A percentile compares a stretch with the other conserved stretches of the same genome.
Evolutionary conservation across 2,113 vertebrate genomes (phyloP).

Genomic region (Cichladusa arquata): DNA sequence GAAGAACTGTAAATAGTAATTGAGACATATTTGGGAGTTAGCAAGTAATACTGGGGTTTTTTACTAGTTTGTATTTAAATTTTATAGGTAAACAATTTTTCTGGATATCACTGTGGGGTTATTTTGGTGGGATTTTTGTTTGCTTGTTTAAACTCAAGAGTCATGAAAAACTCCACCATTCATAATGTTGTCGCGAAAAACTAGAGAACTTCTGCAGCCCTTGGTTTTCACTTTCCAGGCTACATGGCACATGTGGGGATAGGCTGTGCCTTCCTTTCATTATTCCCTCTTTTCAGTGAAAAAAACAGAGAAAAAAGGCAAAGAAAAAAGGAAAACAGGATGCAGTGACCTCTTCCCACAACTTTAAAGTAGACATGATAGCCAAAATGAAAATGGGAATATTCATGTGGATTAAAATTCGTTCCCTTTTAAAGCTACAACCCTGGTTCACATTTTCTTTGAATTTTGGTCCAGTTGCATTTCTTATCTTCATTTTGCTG

Average conservation of each 20-base stretch:
- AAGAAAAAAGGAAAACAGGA: background rate
- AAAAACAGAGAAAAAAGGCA: background rate
- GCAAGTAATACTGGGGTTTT: background rate
- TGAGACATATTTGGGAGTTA: background rate
- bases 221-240: background rate
- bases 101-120: background rate
- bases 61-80: background rate
- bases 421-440: background rate
- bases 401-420: background rate
- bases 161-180: background rate
- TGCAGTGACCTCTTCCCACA: background rate
- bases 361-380: background rate
- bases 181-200: background rate
- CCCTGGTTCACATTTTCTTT: background rate
- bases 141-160: background rate
- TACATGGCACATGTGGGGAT: rapidly evolving
- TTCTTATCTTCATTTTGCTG: background rate
- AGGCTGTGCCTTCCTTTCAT: background rate
- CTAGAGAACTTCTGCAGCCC: background rate
- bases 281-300: background rate
- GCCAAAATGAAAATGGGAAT: background rate
- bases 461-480: background rate
- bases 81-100: background rate
- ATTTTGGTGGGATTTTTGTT: background rate
- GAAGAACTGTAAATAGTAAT: background rate